phyloP scores from a whole-genome alignment of 2,797 vertebrate genomes.

The Gephyroberyx darwinii region DNA sequence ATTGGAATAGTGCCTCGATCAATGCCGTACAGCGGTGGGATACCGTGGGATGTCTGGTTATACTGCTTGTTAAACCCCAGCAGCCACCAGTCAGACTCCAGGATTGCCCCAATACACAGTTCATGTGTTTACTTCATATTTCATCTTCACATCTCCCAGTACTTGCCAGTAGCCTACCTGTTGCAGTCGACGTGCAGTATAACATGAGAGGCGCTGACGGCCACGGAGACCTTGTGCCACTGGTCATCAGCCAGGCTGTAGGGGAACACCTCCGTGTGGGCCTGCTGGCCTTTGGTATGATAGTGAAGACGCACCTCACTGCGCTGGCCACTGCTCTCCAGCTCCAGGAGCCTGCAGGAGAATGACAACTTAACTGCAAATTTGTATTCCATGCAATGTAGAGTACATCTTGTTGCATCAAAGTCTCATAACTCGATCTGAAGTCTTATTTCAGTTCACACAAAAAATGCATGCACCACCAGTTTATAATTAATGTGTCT shows the following conservation, averaged over 20 bases:
- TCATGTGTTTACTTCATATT: background rate
- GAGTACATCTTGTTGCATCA: slow-evolving; percentile 9
- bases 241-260: slow-evolving; percentile 95
- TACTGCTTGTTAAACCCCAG: too few species aligned
- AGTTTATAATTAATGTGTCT: slow-evolving; percentile 9
- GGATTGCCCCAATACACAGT: too few species aligned
- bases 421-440: slow-evolving; percentile 11
- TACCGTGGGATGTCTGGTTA: too few species aligned
- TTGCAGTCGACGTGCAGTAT: slow-evolving; percentile 95
- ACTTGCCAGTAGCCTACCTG: slow-evolving; percentile 81
- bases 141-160: background rate
- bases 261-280: slow-evolving; percentile 95
- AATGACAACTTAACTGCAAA: background rate
- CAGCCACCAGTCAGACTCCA: too few species aligned
- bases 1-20: too few species aligned
- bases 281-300: slow-evolving; percentile 86
- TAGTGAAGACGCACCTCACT: slow-evolving; percentile 97
- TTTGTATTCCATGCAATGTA: slow-evolving; percentile 5
- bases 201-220: slow-evolving; percentile 94
- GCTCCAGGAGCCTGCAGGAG: slow-evolving; percentile 88
- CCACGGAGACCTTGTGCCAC: slow-evolving; percentile 96
- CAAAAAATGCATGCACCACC: slow-evolving; percentile 28
- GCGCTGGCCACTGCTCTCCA: slow-evolving; percentile 97
- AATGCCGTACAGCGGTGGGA: too few species aligned
- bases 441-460: slow-evolving; percentile 1